A percentile compares a stretch with the other conserved stretches of the same genome.
Conservation (phyloP, 2,888 invertebrate genomes). For the Agrotis puta region DNA sequence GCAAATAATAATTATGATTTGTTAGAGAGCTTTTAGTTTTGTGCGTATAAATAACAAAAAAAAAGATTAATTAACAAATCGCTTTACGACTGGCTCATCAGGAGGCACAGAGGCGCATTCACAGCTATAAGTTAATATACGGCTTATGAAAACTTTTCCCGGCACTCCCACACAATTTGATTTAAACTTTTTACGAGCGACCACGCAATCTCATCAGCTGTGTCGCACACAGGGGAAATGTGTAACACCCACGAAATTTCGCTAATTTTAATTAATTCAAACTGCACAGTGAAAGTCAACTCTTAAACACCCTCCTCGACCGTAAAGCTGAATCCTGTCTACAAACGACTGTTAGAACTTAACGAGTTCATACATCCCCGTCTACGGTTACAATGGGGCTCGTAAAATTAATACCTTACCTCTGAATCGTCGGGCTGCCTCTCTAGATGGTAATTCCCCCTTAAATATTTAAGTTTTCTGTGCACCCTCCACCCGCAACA, state of each 20-base stretch:
- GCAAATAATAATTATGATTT: background rate
- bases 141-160: conserved; percentile 64
- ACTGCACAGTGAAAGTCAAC: conserved; percentile 77
- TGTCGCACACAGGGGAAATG: conserved; percentile 70
- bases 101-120: conserved; percentile 35
- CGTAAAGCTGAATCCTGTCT: conserved; percentile 78
- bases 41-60: background rate
- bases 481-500: conserved; percentile 88
- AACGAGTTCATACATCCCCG: conserved; percentile 87
- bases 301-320: conserved; percentile 70
- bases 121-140: conserved; percentile 50
- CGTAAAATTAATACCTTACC: conserved; percentile 90
- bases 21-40: background rate
- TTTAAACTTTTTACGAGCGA: conserved; percentile 79
- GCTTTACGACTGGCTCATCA: conserved; percentile 39
- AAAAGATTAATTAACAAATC: conserved; percentile 35
- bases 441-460: conserved; percentile 86
- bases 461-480: conserved; percentile 90
- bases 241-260: conserved; percentile 72
- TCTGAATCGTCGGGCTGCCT: conserved; percentile 81
- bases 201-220: conserved; percentile 76
- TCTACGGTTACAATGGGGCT: conserved; percentile 84
- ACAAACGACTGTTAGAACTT: conserved; percentile 86
- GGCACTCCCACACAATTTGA: conserved; percentile 68
- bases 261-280: conserved; percentile 88